Base-by-base conservation (phyloP, 2,888 invertebrate genomes). In the Temnothorax rugatulus region DNA sequence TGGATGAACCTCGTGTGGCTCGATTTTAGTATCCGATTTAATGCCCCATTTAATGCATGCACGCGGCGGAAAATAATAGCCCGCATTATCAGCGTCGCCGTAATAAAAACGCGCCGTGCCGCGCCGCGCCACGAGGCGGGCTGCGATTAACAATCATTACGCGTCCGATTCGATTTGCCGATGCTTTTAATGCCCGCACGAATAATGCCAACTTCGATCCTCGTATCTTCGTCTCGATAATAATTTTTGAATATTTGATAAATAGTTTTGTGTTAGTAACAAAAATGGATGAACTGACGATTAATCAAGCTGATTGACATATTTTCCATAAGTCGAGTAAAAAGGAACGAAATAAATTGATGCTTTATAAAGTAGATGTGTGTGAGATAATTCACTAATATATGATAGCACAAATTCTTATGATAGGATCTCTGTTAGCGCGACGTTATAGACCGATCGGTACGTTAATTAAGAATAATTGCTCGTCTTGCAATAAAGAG, bases 381-480 rank as follows among this genome's bases (percentile, higher is more conserved):
- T 47, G 7, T n/a, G 15, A 29, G 38, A 50, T 50, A 76, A 76
- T 18, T 73, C 34, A 41, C 25, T 44, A 47, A 47, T 47, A 15
- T 11, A 15, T 34, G 47, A 61, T 15, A 75, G 29, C 21, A 15
- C 8, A 11, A 76, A 21, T 76, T 18, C 29, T 74, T 18, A 25
- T 13, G 15, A 34, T 25, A 25, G 8, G 34, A 52, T 21, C 21
- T 59, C 21, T 21, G 21, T 54, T 73, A 59, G 7, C 21, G 38
- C 52, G 38, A 76, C 38, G 15, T 63, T 21, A 21, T n/a, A 21
- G 47, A 52, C 21, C 2, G 47, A 75, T 63, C 38, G 75, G 47
- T 25, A 63, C 66, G 81, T 89, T 89, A 88, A 89, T 89, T 89
- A 88, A 84, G 88, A 89, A 85, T 86, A 89, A 89, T 88, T 88